Evolutionary conservation across 2,888 invertebrate genomes (phyloP).

Genomic region (Coenonympha glycerion): DNA sequence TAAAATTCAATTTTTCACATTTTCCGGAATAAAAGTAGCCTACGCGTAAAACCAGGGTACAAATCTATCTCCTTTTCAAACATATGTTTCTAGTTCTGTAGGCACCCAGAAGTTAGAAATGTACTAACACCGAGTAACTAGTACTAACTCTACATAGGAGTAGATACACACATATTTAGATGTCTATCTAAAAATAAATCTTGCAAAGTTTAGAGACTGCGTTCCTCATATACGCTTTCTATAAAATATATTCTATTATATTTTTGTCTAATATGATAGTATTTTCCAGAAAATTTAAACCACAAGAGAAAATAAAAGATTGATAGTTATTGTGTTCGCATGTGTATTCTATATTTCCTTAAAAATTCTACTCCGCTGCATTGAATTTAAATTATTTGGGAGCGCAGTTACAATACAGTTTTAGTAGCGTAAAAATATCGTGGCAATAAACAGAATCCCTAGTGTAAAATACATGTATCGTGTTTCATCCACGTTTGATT

Average conservation of each 20-base stretch:
- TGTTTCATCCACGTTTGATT: constrained; percentile 21
- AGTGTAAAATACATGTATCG: constrained; percentile 25
- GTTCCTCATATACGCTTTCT: too few species aligned
- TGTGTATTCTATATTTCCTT: constrained; percentile 15
- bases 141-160: too few species aligned
- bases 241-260: neutral
- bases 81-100: too few species aligned
- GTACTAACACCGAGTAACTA: too few species aligned
- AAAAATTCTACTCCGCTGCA: constrained; percentile 12
- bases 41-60: too few species aligned
- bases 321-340: constrained; percentile 1
- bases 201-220: too few species aligned
- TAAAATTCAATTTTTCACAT: too few species aligned
- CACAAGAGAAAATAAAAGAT: constrained; percentile 1
- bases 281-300: neutral
- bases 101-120: too few species aligned
- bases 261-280: neutral
- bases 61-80: too few species aligned
- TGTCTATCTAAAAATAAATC: too few species aligned
- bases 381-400: constrained; percentile 24
- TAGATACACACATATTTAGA: too few species aligned
- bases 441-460: constrained; percentile 23
- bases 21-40: too few species aligned
- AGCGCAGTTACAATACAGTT: constrained; percentile 21
- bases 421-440: constrained; percentile 22